Percentiles rank a stretch among this genome's conserved stretches.
phyloP scores from a whole-genome alignment of 2,888 invertebrate genomes.

The Meteorus cinctellus region DNA sequence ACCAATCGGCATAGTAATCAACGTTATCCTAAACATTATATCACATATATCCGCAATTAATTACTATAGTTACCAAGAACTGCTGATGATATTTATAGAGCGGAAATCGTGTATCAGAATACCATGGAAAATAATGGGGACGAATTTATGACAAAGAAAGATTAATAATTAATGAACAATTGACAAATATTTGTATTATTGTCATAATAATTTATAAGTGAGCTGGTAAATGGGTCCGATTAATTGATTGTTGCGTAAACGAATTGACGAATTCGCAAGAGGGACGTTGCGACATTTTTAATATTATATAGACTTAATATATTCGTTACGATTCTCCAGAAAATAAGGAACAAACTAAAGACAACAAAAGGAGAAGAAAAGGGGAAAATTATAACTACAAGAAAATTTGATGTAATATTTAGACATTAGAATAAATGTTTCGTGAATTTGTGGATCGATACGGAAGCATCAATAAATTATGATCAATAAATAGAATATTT shows the following conservation, averaged over 20 bases:
- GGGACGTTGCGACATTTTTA: not conserved
- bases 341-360: not conserved
- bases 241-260: slow-evolving; percentile 60
- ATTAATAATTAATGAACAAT: slow-evolving; percentile 3
- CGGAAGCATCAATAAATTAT: too few species aligned
- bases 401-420: too few species aligned
- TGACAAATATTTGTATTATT: slow-evolving; percentile 44
- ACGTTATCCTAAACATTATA: too few species aligned
- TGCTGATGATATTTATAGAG: too few species aligned
- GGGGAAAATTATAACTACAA: too few species aligned
- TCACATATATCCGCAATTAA: too few species aligned
- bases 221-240: slow-evolving; percentile 73
- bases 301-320: not conserved
- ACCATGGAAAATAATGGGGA: not conserved
- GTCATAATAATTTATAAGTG: slow-evolving; percentile 56
- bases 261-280: slow-evolving; percentile 3
- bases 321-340: not conserved
- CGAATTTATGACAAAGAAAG: not conserved
- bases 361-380: not conserved
- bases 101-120: too few species aligned
- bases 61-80: too few species aligned
- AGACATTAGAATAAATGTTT: too few species aligned
- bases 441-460: too few species aligned
- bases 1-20: too few species aligned
- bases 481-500: too few species aligned